Conservation (phyloP, 2,888 invertebrate species). For the Eucera pruinosa region DNA sequence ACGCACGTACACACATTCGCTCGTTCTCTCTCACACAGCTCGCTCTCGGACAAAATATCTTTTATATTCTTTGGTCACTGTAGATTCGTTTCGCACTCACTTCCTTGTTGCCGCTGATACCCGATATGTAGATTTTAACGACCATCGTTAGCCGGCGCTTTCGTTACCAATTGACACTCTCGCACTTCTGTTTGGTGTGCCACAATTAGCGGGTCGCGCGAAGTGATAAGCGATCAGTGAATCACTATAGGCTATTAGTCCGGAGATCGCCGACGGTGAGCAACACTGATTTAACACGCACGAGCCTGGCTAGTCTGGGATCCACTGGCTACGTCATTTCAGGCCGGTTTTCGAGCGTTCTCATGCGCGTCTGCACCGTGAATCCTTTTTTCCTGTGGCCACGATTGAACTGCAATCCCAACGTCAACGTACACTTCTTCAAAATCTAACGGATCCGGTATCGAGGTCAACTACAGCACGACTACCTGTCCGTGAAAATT, state of each 20-base stretch:
- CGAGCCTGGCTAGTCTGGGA: conserved; percentile 50
- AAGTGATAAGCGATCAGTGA: conserved; percentile 54
- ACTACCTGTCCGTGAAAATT: conserved; percentile 19
- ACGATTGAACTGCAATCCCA: conserved; percentile 21
- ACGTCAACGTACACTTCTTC: not conserved
- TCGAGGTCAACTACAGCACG: conserved; percentile 31
- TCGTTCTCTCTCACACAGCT: conserved; percentile 20
- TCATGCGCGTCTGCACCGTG: conserved; percentile 36
- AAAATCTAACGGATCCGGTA: conserved; percentile 33
- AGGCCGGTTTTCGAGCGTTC: conserved; percentile 55
- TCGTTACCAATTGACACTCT: conserved; percentile 58
- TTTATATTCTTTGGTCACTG: conserved; percentile 22
- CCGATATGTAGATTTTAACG: conserved; percentile 95
- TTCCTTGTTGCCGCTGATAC: conserved; percentile 97
- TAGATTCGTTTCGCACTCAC: conserved; percentile 85
- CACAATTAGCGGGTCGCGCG: conserved; percentile 43
- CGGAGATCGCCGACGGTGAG: conserved; percentile 37
- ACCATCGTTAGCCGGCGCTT: conserved; percentile 87
- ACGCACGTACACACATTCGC: not conserved
- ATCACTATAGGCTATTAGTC: conserved; percentile 44
- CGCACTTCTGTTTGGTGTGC: conserved; percentile 19
- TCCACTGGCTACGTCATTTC: conserved; percentile 67
- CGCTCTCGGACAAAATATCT: conserved; percentile 32
- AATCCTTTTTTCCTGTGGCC: conserved; percentile 18
- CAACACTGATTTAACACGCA: conserved; percentile 59